phyloP scores from a whole-genome alignment of 2,888 invertebrate species.

The Thysanoteuthis rhombus region DNA sequence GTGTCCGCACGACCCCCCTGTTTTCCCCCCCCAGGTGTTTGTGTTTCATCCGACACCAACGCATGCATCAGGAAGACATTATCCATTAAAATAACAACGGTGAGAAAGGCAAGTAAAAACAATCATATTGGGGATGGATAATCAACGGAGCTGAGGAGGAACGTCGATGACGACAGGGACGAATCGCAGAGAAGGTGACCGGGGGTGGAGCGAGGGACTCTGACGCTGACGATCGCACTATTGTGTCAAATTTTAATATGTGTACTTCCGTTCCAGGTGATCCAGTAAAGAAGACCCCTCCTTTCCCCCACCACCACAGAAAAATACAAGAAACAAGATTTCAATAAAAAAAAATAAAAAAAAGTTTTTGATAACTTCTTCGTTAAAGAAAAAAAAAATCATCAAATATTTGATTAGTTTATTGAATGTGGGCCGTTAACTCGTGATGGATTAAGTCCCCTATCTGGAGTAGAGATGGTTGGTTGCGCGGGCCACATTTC shows the following conservation, averaged over 20 bases:
- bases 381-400: background rate
- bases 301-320: background rate
- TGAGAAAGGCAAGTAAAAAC: background rate
- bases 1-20: background rate
- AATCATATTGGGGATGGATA: too few relatives aligned
- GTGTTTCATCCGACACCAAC: slow-evolving; percentile 26
- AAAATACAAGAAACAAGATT: background rate
- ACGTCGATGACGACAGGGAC: background rate
- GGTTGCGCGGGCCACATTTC: background rate
- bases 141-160: background rate
- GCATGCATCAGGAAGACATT: slow-evolving; percentile 18
- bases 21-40: slow-evolving; percentile 19
- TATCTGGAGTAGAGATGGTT: slow-evolving; percentile 15
- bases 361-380: background rate
- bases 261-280: slow-evolving; percentile 19
- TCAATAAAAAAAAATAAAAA: background rate
- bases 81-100: background rate
- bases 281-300: background rate
- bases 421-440: slow-evolving; percentile 20
- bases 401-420: slow-evolving; percentile 22
- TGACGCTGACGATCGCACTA: background rate
- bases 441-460: slow-evolving; percentile 23
- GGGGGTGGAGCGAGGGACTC: background rate
- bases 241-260: background rate
- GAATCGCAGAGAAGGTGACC: background rate